phyloP scores from a whole-genome alignment of 2,797 vertebrate species.

The Morus bassanus region DNA sequence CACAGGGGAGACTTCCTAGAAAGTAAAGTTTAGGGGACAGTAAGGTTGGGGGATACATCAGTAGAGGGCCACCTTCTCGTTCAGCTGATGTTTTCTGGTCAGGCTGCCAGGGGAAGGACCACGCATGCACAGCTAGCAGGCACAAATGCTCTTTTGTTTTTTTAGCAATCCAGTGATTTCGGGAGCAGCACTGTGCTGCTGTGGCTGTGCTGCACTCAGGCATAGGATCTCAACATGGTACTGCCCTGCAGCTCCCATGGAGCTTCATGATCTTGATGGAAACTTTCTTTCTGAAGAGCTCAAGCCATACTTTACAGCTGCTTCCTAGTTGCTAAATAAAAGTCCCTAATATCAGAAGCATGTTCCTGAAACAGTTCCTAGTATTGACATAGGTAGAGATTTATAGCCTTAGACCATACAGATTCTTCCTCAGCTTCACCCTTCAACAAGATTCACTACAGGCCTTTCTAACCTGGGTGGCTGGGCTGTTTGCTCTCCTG shows the following conservation, averaged over 20 bases:
- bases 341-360: not conserved
- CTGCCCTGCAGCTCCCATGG: not conserved
- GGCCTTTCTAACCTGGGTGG: not conserved
- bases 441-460: not conserved
- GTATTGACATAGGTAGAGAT: not conserved
- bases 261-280: not conserved
- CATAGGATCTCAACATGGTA: not conserved
- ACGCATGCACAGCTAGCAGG: fast-evolving
- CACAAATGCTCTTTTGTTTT: not conserved
- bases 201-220: not conserved
- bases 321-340: not conserved
- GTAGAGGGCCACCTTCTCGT: not conserved
- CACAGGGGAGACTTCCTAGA: not conserved
- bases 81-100: not conserved
- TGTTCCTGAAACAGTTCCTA: not conserved
- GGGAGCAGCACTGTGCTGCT: not conserved
- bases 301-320: not conserved
- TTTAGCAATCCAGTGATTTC: not conserved
- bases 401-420: not conserved
- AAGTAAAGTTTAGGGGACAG: not conserved
- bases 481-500: not conserved
- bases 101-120: not conserved
- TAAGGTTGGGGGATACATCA: not conserved
- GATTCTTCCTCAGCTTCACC: not conserved
- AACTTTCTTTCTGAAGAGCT: not conserved